Evolutionary conservation across 2,113 vertebrate species (phyloP).

Genomic region (Verasper variegatus): DNA sequence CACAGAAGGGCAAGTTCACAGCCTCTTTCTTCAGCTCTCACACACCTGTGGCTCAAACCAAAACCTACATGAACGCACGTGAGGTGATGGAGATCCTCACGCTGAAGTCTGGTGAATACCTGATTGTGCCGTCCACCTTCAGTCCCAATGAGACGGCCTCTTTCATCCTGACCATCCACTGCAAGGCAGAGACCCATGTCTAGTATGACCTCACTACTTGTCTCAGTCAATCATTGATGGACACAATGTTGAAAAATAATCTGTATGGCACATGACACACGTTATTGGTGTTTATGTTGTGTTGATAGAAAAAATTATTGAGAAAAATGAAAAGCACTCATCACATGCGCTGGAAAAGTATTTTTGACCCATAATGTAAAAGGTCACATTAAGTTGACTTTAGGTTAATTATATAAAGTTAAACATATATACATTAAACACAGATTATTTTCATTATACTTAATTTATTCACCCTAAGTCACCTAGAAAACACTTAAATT

Average conservation of each 20-base stretch:
- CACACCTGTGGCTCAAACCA: constrained; percentile 15
- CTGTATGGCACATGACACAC: not conserved
- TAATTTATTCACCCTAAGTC: too few relatives aligned
- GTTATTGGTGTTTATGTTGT: not conserved
- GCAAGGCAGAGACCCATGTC: constrained; percentile 56
- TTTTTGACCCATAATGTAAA: too few relatives aligned
- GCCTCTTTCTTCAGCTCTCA: constrained; percentile 66
- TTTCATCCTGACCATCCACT: constrained; percentile 73
- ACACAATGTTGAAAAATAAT: not conserved
- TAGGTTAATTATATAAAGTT: too few relatives aligned
- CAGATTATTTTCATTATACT: too few relatives aligned
- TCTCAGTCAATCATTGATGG: not conserved
- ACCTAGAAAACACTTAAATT: too few relatives aligned
- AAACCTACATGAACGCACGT: constrained; percentile 58
- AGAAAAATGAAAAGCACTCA: too few relatives aligned
- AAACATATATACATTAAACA: too few relatives aligned
- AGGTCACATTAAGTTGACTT: too few relatives aligned
- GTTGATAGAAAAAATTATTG: too few relatives aligned
- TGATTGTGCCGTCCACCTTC: constrained; percentile 77
- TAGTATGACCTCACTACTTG: constrained; percentile 44
- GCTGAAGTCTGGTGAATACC: constrained; percentile 72
- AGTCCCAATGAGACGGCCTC: constrained; percentile 58
- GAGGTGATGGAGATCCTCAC: constrained; percentile 66
- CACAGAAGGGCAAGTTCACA: constrained; percentile 63
- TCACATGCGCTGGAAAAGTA: too few relatives aligned